A percentile compares a stretch with the other conserved stretches of the same genome.
phyloP scores from a whole-genome alignment of 2,888 invertebrate species.

The Dascillus cervinus region DNA sequence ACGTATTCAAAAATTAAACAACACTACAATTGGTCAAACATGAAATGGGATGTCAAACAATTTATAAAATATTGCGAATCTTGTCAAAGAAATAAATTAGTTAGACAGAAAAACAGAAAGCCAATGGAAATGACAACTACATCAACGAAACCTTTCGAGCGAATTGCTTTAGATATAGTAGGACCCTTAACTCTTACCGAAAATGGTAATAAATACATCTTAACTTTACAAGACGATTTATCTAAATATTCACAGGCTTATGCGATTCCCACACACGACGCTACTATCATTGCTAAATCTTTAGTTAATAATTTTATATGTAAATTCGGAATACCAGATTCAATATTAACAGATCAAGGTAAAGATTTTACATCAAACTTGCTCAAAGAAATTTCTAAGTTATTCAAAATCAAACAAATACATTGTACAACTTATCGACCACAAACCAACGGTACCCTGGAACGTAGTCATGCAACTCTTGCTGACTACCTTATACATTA shows the following conservation, averaged over 20 bases:
- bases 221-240: conserved; percentile 28
- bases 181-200: conserved; percentile 27
- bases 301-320: conserved; percentile 15
- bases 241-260: conserved; percentile 28
- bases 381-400: conserved; percentile 24
- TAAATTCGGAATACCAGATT: conserved; percentile 17
- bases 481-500: conserved; percentile 26
- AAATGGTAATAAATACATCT: conserved; percentile 23
- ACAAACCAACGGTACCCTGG: conserved; percentile 27
- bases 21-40: conserved; percentile 26
- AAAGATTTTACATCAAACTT: conserved; percentile 21
- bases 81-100: conserved; percentile 29
- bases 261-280: conserved; percentile 26
- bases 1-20: conserved; percentile 23
- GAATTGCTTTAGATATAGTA: conserved; percentile 29
- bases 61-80: conserved; percentile 26
- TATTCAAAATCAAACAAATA: conserved; percentile 28
- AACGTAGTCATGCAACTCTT: conserved; percentile 26
- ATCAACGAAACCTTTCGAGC: conserved; percentile 23
- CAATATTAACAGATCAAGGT: conserved; percentile 18
- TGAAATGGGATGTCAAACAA: conserved; percentile 28
- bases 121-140: conserved; percentile 30
- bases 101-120: conserved; percentile 15
- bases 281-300: conserved; percentile 13
- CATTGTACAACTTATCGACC: conserved; percentile 28